phyloP scores from a whole-genome alignment of 2,113 vertebrate genomes.

The Laticauda colubrina region DNA sequence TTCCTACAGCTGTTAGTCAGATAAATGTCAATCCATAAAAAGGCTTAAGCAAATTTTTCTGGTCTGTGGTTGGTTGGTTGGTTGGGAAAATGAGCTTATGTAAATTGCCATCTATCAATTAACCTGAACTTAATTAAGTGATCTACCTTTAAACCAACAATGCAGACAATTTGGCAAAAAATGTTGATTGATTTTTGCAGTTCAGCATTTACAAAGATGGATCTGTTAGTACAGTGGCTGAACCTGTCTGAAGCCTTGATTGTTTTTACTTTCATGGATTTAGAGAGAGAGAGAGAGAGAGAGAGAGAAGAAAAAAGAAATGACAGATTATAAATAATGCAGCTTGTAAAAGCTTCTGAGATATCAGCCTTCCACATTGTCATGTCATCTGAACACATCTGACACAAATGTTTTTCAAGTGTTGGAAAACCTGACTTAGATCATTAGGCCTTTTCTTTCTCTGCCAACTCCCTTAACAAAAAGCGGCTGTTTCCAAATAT shows the following conservation, averaged over 20 bases:
- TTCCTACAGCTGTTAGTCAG: not conserved
- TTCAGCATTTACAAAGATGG: constrained; percentile 25
- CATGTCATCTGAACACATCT: constrained; percentile 27
- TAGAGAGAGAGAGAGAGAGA: not conserved
- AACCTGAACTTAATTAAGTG: constrained; percentile 4
- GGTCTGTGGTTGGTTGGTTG: not conserved
- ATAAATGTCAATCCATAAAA: not conserved
- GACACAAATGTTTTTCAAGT: constrained; percentile 44
- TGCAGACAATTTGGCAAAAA: not conserved
- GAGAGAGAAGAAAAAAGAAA: not conserved
- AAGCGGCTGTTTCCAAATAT: constrained; percentile 37
- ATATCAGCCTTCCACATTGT: constrained; percentile 30
- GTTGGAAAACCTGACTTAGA: constrained; percentile 30
- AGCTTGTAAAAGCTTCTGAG: constrained; percentile 40
- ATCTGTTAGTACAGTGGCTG: constrained; percentile 29
- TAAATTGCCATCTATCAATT: constrained; percentile 12
- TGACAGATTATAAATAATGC: constrained; percentile 30
- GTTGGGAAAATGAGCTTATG: fast-evolving
- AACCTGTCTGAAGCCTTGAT: constrained; percentile 14
- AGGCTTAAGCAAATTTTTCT: not conserved
- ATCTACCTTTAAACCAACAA: constrained; percentile 11
- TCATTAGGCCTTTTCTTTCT: constrained; percentile 53
- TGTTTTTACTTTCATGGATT: not conserved
- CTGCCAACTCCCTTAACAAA: constrained; percentile 47
- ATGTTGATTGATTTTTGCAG: not conserved